A percentile compares a stretch with the other conserved stretches of the same genome.
phyloP scores from a whole-genome alignment of 2,113 vertebrate species.

The Oryzias curvinotus region DNA sequence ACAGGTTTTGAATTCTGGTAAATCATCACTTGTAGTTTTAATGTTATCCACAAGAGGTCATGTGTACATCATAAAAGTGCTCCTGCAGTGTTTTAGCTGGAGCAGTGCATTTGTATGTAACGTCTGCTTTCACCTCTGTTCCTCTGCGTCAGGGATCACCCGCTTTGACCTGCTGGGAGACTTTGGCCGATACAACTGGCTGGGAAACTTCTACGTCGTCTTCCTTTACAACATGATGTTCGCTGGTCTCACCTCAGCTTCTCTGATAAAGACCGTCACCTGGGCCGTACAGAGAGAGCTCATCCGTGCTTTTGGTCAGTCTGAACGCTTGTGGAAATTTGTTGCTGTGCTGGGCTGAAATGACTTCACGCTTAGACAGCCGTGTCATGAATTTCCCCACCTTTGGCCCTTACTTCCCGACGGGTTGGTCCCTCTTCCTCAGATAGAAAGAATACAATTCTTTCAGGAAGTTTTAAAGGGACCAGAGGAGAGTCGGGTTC shows the following conservation, averaged over 20 bases:
- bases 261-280: constrained; percentile 91
- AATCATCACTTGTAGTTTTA: constrained; percentile 38
- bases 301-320: constrained; percentile 92
- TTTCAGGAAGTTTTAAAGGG: constrained; percentile 77
- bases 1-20: not conserved
- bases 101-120: not conserved
- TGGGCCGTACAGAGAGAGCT: constrained; percentile 91
- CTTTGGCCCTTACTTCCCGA: constrained; percentile 67
- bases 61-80: not conserved
- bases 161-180: constrained; percentile 93
- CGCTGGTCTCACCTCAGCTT: constrained; percentile 89
- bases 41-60: constrained; percentile 60
- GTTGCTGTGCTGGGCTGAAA: constrained; percentile 10
- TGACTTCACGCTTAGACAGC: constrained; percentile 30
- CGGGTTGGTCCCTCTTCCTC: constrained; percentile 81
- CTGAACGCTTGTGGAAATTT: not conserved
- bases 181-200: constrained; percentile 94
- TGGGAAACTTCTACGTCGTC: constrained; percentile 93
- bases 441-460: constrained; percentile 83
- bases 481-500: constrained; percentile 49
- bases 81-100: not conserved
- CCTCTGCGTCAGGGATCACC: constrained; percentile 84
- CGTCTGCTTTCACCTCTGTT: not conserved
- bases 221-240: constrained; percentile 97
- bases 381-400: constrained; percentile 57